Conservation (phyloP, 2,888 invertebrate genomes). For the Yponomeuta malinellus region DNA sequence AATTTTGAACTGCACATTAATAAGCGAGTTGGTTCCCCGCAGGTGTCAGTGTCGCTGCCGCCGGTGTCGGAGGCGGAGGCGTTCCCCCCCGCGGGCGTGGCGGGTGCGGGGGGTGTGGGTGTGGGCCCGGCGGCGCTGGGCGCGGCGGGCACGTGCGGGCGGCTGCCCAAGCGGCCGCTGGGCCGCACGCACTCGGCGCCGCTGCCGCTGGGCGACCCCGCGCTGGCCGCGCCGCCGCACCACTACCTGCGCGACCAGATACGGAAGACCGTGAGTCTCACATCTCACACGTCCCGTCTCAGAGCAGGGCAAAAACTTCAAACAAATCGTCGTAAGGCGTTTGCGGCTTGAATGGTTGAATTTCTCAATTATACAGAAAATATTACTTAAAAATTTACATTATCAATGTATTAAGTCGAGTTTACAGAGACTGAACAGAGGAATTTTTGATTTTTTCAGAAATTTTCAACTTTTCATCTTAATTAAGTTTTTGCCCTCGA, state of each 20-base stretch:
- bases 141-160: constrained; percentile 66
- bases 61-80: constrained; percentile 87
- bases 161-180: constrained; percentile 85
- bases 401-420: no score
- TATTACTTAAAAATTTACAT: no score
- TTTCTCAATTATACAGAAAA: no score
- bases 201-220: constrained; percentile 90
- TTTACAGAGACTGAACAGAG: no score
- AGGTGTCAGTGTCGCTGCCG: constrained; percentile 43
- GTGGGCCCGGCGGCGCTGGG: constrained; percentile 74
- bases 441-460: no score
- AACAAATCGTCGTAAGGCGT: no score
- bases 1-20: neutral
- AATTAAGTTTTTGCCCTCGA: no score
- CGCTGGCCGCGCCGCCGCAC: constrained; percentile 86
- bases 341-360: no score
- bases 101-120: constrained; percentile 45
- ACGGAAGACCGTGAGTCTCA: constrained; percentile 80
- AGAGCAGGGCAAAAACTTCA: no score
- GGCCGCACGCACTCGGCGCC: constrained; percentile 97
- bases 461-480: no score
- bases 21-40: constrained; percentile 7
- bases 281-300: no score
- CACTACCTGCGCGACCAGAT: constrained; percentile 88
- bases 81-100: constrained; percentile 78